These are phyloP conservation scores for Pseudopleuronectes americanus DNA, from an alignment of 2,797 vertebrate species.

Conservation along the genomic window DNA sequence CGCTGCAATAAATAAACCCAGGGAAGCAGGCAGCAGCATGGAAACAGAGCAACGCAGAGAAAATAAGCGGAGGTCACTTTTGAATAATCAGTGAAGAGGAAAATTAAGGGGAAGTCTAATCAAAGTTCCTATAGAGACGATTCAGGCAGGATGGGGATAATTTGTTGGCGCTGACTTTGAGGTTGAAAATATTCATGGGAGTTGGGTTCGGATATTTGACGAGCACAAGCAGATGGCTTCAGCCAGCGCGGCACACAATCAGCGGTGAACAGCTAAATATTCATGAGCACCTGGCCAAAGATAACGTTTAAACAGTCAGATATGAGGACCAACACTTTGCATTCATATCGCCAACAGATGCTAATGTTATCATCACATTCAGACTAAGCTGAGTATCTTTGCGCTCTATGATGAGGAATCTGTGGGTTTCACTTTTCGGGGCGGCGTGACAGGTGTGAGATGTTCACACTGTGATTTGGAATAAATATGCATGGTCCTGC, in stretches of 20 bases:
- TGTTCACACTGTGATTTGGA: no score
- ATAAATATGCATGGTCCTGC: no score
- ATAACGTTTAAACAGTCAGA: constrained; percentile 63
- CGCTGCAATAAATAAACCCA: constrained; percentile 2
- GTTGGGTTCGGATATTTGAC: constrained; percentile 61
- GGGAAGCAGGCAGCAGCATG: constrained; percentile 9
- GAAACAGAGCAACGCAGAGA: background rate
- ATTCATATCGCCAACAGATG: constrained; percentile 51
- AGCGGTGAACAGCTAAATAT: constrained; percentile 69
- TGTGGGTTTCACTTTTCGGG: background rate
- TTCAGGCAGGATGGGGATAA: constrained; percentile 28
- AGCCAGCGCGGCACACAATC: constrained; percentile 41
- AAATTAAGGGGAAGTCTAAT: constrained; percentile 43
- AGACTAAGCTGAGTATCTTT: background rate
- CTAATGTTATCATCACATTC: constrained; percentile 7
- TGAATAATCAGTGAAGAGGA: constrained; percentile 32
- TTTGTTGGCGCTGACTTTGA: constrained; percentile 32
- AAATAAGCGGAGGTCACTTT: background rate
- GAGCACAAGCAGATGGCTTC: constrained; percentile 71
- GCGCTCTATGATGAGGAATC: background rate
- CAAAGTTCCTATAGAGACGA: constrained; percentile 26
- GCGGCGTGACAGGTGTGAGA: background rate
- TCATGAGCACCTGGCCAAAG: constrained; percentile 78
- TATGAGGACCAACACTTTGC: constrained; percentile 19
- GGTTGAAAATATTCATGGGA: constrained; percentile 59